Conservation (phyloP, 2,888 invertebrate species). For the Archaeoteleia sp. region DNA sequence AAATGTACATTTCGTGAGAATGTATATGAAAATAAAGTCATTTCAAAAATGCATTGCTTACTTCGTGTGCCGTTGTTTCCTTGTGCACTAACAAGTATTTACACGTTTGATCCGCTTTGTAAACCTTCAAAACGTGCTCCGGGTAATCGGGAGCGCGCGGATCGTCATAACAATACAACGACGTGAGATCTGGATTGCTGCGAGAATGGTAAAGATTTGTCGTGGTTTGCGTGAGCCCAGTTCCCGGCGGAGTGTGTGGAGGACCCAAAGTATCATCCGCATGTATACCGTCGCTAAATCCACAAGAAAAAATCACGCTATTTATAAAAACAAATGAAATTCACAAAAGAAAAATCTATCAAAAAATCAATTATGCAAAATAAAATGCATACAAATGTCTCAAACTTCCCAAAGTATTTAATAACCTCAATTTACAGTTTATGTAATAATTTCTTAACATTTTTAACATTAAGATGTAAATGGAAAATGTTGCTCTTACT, state of each 20-base stretch:
- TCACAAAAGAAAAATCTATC: no score
- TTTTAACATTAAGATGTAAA: no score
- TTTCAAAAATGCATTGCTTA: conserved; percentile 38
- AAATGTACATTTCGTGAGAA: no score
- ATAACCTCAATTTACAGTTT: no score
- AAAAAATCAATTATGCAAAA: no score
- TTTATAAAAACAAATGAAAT: no score
- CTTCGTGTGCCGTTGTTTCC: conserved; percentile 89
- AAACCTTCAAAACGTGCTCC: conserved; percentile 97
- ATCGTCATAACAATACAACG: conserved; percentile 86
- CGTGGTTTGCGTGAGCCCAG: conserved; percentile 76
- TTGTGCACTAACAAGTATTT: conserved; percentile 98
- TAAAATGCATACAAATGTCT: no score
- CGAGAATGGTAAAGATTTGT: conserved; percentile 88
- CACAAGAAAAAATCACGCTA: no score
- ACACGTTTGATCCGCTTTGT: conserved; percentile 97
- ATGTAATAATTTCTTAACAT: no score
- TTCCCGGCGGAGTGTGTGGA: conserved; percentile 72
- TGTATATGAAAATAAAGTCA: no score
- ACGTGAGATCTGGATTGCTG: conserved; percentile 91
- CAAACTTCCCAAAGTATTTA: no score
- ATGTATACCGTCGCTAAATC: conserved; percentile 80
- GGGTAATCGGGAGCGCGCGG: conserved; percentile 89
- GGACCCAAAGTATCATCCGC: conserved; percentile 80
- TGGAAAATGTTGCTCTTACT: no score